Evolutionary conservation across 2,888 invertebrate genomes (phyloP), one percentile per base, ranked within the genome.

Genomic region (Digitonthophagus gazella): DNA sequence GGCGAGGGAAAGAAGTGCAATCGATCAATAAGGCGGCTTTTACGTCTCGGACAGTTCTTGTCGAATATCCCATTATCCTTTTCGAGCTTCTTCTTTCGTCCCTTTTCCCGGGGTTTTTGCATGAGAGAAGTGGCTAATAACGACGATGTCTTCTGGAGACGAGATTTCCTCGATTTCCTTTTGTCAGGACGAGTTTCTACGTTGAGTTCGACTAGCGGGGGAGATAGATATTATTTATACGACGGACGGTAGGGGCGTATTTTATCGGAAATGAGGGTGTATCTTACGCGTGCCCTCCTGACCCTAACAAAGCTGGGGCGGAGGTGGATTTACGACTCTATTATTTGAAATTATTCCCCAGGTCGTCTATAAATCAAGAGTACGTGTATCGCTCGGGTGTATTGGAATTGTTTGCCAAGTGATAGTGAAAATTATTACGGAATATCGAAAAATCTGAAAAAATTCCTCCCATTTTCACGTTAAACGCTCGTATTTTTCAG

Each of bases 341-440:
- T 16, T 63, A 61, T 61, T 44, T 22, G 54, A 44, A 67, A 61
- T 67, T 67, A 67, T 67, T 67, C 61, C 58, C 28, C 18, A 16
- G 61, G 61, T 14, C 19, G 61, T 20, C 67, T 22, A 67, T 67
- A 67, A 67, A 67, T 67, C 67, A 61, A 65, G 55, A 2, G 28
- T 44, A 44, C 28, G 61, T 18, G 19, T 20, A 18, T 20, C 18
- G 61, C 18, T 58, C 18, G 61, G 18, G 16, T 20, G 61, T 44
- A 44, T 44, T 44, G 28, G 28, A 11, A 44, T 44, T 44, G 28
- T 44, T 44, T 44, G 28, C 11, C 6, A 44, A 44, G 28, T 44
- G 28, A 44, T 44, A 44, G 28, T 44, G 28, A 44, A 44, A 44
- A 44, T 44, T 44, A 44, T 11, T 44, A 8, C 28, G 28, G 28